These are phyloP conservation scores for Lepidocyrtinus sp. DNA, from an alignment of 2,888 invertebrate species.

Conservation along the genomic window DNA sequence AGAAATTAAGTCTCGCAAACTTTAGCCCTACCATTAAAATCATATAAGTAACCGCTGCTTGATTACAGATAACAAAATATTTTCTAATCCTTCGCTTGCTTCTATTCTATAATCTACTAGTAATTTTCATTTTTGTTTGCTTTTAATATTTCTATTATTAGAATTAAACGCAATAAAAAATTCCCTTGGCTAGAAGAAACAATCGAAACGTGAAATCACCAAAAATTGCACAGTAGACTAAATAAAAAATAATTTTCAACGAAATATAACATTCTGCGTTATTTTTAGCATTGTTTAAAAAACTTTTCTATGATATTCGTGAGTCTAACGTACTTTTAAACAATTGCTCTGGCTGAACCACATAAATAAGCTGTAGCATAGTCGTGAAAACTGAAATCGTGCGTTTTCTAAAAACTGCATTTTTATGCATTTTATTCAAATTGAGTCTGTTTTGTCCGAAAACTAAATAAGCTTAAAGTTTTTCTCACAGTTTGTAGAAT, in stretches of 20 bases:
- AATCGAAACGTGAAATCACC: neutral
- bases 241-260: neutral
- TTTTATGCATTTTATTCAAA: too few species aligned
- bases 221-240: neutral
- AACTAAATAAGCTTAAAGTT: too few species aligned
- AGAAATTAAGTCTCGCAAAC: neutral
- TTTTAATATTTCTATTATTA: neutral
- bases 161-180: neutral
- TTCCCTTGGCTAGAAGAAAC: neutral
- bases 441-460: too few species aligned
- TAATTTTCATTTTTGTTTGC: too few species aligned
- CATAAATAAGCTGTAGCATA: too few species aligned
- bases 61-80: neutral
- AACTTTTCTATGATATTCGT: neutral
- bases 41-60: neutral
- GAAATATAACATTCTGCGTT: neutral
- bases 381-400: too few species aligned
- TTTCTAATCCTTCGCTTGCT: too few species aligned
- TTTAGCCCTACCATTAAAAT: neutral
- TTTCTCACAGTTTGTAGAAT: too few species aligned
- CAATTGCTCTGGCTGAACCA: too few species aligned
- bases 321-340: neutral
- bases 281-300: neutral
- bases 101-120: too few species aligned
- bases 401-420: too few species aligned